A percentile compares a stretch with the other conserved stretches of the same genome.
Conservation (phyloP, 2,888 invertebrate species). For the Megamerina dolium region DNA sequence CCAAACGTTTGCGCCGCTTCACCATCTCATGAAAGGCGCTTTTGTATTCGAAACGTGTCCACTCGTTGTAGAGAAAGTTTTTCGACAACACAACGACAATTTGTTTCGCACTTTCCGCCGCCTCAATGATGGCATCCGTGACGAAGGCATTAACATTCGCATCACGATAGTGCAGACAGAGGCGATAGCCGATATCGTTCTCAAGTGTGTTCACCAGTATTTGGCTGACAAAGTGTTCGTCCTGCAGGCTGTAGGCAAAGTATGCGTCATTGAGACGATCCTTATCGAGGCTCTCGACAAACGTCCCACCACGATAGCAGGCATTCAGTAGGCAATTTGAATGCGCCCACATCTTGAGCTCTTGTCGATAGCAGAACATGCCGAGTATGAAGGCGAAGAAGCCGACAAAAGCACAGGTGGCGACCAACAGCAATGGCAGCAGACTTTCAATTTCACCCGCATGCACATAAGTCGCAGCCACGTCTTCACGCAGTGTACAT, state of each 20-base stretch:
- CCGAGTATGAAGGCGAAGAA: constrained; percentile 72
- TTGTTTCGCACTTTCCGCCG: constrained; percentile 83
- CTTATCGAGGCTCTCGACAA: constrained; percentile 57
- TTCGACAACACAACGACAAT: constrained; percentile 86
- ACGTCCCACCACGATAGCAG: constrained; percentile 70
- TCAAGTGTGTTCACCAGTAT: constrained; percentile 84
- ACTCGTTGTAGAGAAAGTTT: constrained; percentile 91
- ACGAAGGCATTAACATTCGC: constrained; percentile 83
- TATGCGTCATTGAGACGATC: constrained; percentile 84
- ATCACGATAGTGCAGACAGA: constrained; percentile 88
- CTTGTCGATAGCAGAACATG: constrained; percentile 73
- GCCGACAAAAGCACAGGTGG: constrained; percentile 69
- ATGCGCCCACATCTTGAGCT: constrained; percentile 79
- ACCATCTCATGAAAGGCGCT: constrained; percentile 86
- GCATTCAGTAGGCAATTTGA: constrained; percentile 78
- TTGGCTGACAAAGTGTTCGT: constrained; percentile 85
- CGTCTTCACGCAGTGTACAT: constrained; percentile 67
- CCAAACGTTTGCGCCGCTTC: constrained; percentile 76
- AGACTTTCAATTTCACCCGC: constrained; percentile 65
- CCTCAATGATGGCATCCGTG: constrained; percentile 86
- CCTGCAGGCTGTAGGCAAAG: constrained; percentile 89
- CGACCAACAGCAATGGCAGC: constrained; percentile 70
- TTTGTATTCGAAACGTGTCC: constrained; percentile 92
- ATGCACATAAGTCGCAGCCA: constrained; percentile 63
- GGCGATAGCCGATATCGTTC: constrained; percentile 73